A percentile compares a stretch with the other conserved stretches of the same genome.
phyloP scores from a whole-genome alignment of 37 sponge, comb jelly and placozoan species.

The Lycopodina hypogea region DNA sequence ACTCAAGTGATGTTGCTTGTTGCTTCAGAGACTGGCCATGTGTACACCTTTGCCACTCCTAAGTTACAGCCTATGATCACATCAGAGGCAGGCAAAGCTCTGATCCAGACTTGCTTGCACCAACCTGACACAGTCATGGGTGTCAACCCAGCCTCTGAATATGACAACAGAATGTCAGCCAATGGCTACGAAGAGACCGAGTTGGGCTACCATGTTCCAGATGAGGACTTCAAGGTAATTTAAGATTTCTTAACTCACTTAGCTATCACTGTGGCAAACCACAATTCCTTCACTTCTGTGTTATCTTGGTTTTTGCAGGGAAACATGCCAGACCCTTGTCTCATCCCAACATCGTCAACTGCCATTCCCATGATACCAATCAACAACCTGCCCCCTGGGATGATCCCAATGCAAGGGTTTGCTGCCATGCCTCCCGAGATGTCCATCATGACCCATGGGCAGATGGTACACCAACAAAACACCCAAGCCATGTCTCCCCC shows the following conservation, averaged over 20 bases:
- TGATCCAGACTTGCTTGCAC: conserved; percentile 99
- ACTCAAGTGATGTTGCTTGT: conserved; percentile 99
- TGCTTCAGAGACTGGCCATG: conserved; percentile 99
- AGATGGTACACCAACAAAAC: conserved; percentile 31
- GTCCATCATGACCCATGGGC: conserved; percentile 28
- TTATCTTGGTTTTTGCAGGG: conserved; percentile 13
- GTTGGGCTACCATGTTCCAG: conserved; percentile 76
- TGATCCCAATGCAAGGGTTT: conserved; percentile 65
- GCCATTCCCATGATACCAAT: conserved; percentile 36
- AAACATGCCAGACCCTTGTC: conserved; percentile 14
- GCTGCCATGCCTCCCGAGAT: conserved; percentile 8
- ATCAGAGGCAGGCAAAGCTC: conserved; percentile 95
- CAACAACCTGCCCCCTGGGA: conserved; percentile 49
- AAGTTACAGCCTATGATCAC: conserved; percentile 99
- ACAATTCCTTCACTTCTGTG: not conserved
- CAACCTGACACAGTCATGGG: conserved; percentile 79
- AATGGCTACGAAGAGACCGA: conserved; percentile 97
- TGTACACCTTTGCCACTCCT: conserved; percentile 99
- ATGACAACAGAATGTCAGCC: conserved; percentile 82
- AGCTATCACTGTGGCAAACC: not conserved
- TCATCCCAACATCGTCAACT: conserved; percentile 10
- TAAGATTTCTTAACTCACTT: not conserved
- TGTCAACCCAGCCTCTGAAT: conserved; percentile 35
- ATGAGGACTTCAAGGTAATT: conserved; percentile 81
- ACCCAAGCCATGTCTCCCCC: conserved; percentile 32